These are phyloP conservation scores for Elephantulus edwardii DNA, from an alignment of 2,113 vertebrate species.

Conservation along the genomic window DNA sequence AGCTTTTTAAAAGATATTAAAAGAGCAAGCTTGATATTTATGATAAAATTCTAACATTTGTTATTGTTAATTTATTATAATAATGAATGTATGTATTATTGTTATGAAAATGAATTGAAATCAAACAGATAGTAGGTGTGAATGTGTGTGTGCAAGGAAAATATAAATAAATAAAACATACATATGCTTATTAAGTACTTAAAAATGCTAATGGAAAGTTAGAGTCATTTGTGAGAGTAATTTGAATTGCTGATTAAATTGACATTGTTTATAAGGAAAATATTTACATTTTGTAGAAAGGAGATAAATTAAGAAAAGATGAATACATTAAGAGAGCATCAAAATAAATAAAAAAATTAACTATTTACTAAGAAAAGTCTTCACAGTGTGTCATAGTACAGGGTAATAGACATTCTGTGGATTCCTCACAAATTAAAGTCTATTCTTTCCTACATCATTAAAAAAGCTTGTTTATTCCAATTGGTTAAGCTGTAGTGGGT, in stretches of 20 bases:
- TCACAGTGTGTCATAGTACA: not conserved
- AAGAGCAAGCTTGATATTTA: not conserved
- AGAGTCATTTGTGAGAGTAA: not conserved
- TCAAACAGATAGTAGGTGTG: not conserved
- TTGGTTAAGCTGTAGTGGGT: not conserved
- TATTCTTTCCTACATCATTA: not conserved
- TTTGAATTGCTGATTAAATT: not conserved
- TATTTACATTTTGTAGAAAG: not conserved
- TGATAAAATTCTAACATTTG: not conserved
- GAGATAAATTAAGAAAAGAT: not conserved
- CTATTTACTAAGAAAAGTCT: not conserved
- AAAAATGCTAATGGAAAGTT: not conserved
- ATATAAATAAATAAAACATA: too few relatives aligned
- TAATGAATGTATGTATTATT: not conserved
- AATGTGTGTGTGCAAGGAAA: too few relatives aligned
- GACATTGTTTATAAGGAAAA: not conserved
- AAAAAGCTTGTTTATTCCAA: not conserved
- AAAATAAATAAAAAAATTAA: not conserved
- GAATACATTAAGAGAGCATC: not conserved
- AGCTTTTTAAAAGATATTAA: constrained; percentile 21
- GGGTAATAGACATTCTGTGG: not conserved
- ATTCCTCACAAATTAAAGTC: not conserved
- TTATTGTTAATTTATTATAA: constrained; percentile 13
- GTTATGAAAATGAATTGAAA: not conserved
- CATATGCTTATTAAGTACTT: not conserved